A percentile compares a stretch with the other conserved stretches of the same genome.
These are phyloP conservation scores for Rousettus leschenaultii DNA, from an alignment of 2,113 vertebrate genomes.

Conservation along the genomic window DNA sequence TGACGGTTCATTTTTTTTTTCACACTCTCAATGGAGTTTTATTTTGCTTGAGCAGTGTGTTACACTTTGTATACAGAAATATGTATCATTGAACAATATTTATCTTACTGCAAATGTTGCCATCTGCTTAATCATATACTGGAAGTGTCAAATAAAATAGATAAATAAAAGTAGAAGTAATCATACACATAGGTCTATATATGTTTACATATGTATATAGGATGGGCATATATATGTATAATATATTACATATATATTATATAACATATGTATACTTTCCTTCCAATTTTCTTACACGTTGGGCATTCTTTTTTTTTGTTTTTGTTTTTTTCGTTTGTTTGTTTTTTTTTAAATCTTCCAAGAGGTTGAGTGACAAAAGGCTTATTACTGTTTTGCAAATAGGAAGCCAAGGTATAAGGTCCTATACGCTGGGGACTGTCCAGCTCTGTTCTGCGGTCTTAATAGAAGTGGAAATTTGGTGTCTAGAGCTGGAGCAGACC, in stretches of 20 bases:
- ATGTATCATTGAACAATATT: constrained; percentile 38
- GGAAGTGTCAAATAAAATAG: constrained; percentile 42
- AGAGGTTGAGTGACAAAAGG: neutral
- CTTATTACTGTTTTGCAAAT: neutral
- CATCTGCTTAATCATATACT: constrained; percentile 53
- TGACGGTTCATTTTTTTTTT: neutral
- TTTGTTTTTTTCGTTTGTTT: no score
- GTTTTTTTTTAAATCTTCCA: neutral
- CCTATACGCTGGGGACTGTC: neutral
- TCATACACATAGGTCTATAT: neutral
- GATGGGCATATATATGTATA: neutral
- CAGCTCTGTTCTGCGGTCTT: neutral
- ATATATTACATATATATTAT: neutral
- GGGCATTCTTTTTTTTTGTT: neutral
- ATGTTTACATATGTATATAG: neutral
- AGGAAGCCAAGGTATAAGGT: neutral
- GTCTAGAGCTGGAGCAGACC: neutral
- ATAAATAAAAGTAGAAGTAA: constrained; percentile 26
- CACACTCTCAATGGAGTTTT: constrained; percentile 27
- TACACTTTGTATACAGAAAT: constrained; percentile 51
- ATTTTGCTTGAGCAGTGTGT: constrained; percentile 16
- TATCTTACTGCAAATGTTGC: constrained; percentile 41
- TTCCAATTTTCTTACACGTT: neutral
- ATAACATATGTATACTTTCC: neutral
- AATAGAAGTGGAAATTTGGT: neutral